Evolutionary conservation across 1,140 invertebrate genomes (phyloP), one percentile per base, ranked within the genome.

Genomic region (Teleogryllus occipitalis): DNA sequence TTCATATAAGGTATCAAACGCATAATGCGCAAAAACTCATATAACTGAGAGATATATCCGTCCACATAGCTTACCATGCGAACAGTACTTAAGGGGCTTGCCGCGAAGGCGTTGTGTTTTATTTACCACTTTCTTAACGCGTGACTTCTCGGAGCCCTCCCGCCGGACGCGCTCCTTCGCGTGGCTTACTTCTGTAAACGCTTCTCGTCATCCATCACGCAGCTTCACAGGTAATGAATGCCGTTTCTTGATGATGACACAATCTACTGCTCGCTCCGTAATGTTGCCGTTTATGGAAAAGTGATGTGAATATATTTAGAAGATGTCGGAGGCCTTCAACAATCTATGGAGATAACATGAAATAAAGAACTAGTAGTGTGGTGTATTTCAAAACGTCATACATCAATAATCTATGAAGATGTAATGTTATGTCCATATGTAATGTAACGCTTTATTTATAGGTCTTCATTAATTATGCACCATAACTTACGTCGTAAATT

Each of bases 351-450:
- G 18, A 65, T 10, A 14, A 65, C 54, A 65, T 14, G 18, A 65
- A 18, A 18, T 14, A 18, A 65, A 65, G 54, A 65, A 65, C 0
- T 10, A 65, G 18, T 14, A 65, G 54, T 65, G 18, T 65, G 18
- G 54, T 65, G 18, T 65, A 65, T 65, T 65, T 65, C 54, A 65
- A 65, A 65, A 65, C 54, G 54, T 65, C 54, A 65, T 65, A 14
- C 54, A 65, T 65, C 54, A 65, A 65, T 65, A 65, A 65, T 65
- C 54, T 65, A 65, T 65, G 54, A 65, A 65, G 54, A 65, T 65
- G 54, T 65, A 65, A 65, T 65, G 54, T 65, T 18, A 65, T 18
- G 54, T 65, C 10, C 54, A 65, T 65, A 10, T 65, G 54, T 65
- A 18, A 65, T 10, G 54, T 65, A 14, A 65, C 54, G 18, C 10